Base-by-base conservation (phyloP, 1,140 invertebrate species). In the Bombus cullumanus region DNA sequence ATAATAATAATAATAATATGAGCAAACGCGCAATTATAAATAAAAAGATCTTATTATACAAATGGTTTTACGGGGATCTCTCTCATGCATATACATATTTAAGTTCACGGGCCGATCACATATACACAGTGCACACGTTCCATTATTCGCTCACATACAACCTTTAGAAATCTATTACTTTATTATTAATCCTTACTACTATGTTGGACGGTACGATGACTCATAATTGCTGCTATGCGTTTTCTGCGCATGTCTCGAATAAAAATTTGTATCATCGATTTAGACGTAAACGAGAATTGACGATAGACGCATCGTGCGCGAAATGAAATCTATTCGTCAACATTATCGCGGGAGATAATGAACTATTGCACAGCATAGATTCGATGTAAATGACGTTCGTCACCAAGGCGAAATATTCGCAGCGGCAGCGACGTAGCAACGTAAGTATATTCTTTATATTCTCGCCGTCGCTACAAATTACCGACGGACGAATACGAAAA, bases 21-120 rank as follows among this genome's bases (percentile, higher is more conserved):
- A 92, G 91, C 92, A 92, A 92, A 90, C 87, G 77, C 87, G 86
- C 85, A 86, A 69, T 64, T 88, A 91, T 92, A 92, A 92, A 92
- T 91, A 91, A 85, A 83, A 86, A 72, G 66, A 73, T 86, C 90
- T 88, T 92, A 92, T 91, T 80, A 68, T 91, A 92, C 91, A 92
- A 92, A 87, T 47, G 37, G 41, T 86, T 74, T 87, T 76, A 75
- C 43, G 69, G 28, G 74, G 31, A 53, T 83, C 69, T 62, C 86
- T 90, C 87, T 89, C 86, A 22, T 77, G 18, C 47, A 53, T 53
- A 22, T 53, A 88, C 74, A 79, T 81, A 83, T 85, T 39, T 59
- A 91, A 77, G 43, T 74, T 81, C 71, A 75, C 79, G 71, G 87
- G 80, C 71, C 64, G 53, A 68, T 41, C 18, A n/a, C 39, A 81